A percentile compares a stretch with the other conserved stretches of the same genome.
These are phyloP conservation scores for Oryzias javanicus DNA, from an alignment of 2,113 vertebrate species.

Conservation along the genomic window DNA sequence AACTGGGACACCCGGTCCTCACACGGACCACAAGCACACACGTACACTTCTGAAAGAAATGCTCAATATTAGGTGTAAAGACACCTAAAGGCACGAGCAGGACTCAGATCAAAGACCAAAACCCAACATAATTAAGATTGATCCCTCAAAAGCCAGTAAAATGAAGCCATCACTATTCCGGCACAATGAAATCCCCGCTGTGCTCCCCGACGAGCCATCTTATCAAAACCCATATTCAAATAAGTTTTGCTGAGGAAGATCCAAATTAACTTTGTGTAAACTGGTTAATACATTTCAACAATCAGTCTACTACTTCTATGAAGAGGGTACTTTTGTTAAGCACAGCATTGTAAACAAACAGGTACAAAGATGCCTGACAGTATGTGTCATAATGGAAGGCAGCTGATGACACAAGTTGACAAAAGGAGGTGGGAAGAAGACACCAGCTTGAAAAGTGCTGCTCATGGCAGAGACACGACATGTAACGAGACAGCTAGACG, in stretches of 20 bases:
- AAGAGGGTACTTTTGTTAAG: neutral
- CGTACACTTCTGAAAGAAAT: conserved; percentile 4
- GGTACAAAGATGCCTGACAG: too few relatives aligned
- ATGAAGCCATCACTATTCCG: conserved; percentile 60
- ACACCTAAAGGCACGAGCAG: conserved; percentile 38
- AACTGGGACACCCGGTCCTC: neutral
- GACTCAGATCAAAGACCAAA: conserved; percentile 63
- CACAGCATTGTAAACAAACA: too few relatives aligned
- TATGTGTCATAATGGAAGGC: too few relatives aligned
- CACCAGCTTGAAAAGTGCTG: too few relatives aligned
- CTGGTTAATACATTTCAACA: conserved; percentile 5
- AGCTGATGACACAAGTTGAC: too few relatives aligned
- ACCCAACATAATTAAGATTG: conserved; percentile 66
- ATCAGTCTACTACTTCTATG: conserved; percentile 23
- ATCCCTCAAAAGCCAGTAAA: conserved; percentile 53
- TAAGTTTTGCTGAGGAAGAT: conserved; percentile 19
- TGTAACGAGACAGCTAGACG: too few relatives aligned
- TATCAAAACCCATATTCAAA: conserved; percentile 50
- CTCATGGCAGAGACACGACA: too few relatives aligned
- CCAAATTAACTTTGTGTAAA: conserved; percentile 32
- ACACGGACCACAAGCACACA: conserved; percentile 3
- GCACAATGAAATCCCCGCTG: conserved; percentile 41
- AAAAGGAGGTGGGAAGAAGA: too few relatives aligned
- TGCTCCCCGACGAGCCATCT: conserved; percentile 22
- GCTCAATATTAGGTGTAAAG: conserved; percentile 49